phyloP scores from a whole-genome alignment of 2,797 vertebrate species.

The Hybognathus amarus region DNA sequence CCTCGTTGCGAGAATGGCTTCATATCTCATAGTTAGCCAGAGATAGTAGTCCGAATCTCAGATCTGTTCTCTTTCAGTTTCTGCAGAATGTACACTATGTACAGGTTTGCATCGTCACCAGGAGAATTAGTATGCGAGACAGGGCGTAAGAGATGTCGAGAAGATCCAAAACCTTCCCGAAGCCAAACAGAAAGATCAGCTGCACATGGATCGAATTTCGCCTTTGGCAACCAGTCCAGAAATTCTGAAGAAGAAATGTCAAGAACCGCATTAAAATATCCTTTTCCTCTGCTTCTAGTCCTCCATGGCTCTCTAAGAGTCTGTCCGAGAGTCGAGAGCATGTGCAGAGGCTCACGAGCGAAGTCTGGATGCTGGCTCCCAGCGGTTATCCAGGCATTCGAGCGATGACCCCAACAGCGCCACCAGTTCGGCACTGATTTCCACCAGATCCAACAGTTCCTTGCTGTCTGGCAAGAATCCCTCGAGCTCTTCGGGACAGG shows the following conservation, averaged over 20 bases:
- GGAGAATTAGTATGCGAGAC: neutral
- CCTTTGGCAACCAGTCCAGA: neutral
- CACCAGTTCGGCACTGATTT: conserved; percentile 88
- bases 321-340: conserved; percentile 14
- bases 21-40: conserved; percentile 16
- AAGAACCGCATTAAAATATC: conserved; percentile 24
- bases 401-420: conserved; percentile 88
- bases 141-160: neutral
- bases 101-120: conserved; percentile 45
- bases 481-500: conserved; percentile 86
- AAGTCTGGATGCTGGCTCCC: conserved; percentile 63
- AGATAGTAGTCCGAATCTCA: conserved; percentile 43
- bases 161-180: conserved; percentile 2
- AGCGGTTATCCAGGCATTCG: conserved; percentile 83
- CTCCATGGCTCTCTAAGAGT: neutral
- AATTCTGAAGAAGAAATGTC: conserved; percentile 23
- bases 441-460: conserved; percentile 89
- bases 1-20: conserved; percentile 48
- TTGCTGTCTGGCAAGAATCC: conserved; percentile 87
- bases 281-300: conserved; percentile 8
- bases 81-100: conserved; percentile 64
- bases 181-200: conserved; percentile 13
- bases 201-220: neutral
- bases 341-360: conserved; percentile 63
- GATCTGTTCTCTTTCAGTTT: conserved; percentile 31